Percentiles rank a stretch among this genome's conserved stretches.
These are phyloP conservation scores for Phyllotreta cruciferae DNA, from an alignment of 2,888 invertebrate species.

Conservation along the genomic window DNA sequence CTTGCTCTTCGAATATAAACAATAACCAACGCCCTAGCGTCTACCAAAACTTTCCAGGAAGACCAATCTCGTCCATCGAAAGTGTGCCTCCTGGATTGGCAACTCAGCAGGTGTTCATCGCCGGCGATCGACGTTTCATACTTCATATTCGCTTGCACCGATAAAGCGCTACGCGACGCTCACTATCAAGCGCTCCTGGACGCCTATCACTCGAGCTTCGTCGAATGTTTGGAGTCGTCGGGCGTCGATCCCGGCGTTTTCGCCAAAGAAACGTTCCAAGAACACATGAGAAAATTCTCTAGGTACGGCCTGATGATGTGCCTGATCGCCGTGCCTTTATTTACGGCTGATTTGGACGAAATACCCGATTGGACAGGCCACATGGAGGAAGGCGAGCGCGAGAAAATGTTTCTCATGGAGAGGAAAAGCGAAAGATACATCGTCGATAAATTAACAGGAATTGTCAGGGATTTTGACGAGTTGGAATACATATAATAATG, in stretches of 20 bases:
- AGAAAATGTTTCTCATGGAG: slow-evolving; percentile 26
- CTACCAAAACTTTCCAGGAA: no score
- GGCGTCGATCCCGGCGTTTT: slow-evolving; percentile 10
- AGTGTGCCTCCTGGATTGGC: slow-evolving; percentile 32
- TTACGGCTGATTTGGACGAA: slow-evolving; percentile 26
- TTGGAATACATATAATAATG: slow-evolving; percentile 23
- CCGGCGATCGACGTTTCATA: slow-evolving; percentile 31
- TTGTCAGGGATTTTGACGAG: slow-evolving; percentile 27
- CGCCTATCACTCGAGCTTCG: slow-evolving; percentile 21
- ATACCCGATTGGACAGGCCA: slow-evolving; percentile 31
- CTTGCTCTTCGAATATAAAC: no score
- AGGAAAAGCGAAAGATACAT: slow-evolving; percentile 22
- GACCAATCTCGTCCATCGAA: slow-evolving; percentile 19
- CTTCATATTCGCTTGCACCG: slow-evolving; percentile 31
- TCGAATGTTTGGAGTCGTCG: slow-evolving; percentile 8
- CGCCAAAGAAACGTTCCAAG: slow-evolving; percentile 10
- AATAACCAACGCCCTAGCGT: no score
- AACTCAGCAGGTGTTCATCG: slow-evolving; percentile 29
- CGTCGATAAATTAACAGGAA: slow-evolving; percentile 20
- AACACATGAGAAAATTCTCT: slow-evolving; percentile 27
- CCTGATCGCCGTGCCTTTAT: slow-evolving; percentile 24
- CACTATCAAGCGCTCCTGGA: slow-evolving; percentile 25
- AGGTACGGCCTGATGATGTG: slow-evolving; percentile 33
- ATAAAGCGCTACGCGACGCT: slow-evolving; percentile 26
- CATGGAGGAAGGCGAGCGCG: slow-evolving; percentile 17